A percentile compares a stretch with the other conserved stretches of the same genome.
phyloP scores from a whole-genome alignment of 2,113 vertebrate species.

The Acinonyx jubatus region DNA sequence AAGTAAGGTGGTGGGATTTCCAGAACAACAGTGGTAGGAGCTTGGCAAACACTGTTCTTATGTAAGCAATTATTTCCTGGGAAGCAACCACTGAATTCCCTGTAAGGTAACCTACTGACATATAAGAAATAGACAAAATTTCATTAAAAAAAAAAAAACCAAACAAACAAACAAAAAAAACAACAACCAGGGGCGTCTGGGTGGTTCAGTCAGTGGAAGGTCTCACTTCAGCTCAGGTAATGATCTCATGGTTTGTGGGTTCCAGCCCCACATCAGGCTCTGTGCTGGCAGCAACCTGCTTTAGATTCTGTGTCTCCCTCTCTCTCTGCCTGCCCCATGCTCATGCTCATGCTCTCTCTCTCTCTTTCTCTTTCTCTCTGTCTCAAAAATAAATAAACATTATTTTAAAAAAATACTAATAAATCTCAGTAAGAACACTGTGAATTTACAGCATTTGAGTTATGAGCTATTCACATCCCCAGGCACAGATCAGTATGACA shows the following conservation, averaged over 20 bases:
- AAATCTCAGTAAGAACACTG: background rate
- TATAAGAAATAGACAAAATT: background rate
- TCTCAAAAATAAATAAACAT: background rate
- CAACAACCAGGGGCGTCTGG: too few relatives aligned
- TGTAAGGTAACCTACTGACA: background rate
- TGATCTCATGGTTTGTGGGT: too few relatives aligned
- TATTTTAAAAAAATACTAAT: background rate
- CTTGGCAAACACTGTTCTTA: background rate
- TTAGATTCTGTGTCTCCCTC: too few relatives aligned
- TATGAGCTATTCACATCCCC: background rate
- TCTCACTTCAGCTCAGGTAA: too few relatives aligned
- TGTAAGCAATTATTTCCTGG: background rate
- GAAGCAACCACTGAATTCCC: background rate
- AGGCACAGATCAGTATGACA: background rate
- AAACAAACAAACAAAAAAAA: too few relatives aligned
- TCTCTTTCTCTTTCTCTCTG: too few relatives aligned
- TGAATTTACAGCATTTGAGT: background rate
- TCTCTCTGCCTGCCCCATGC: too few relatives aligned
- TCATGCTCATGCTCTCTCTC: too few relatives aligned
- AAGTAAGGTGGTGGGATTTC: background rate
- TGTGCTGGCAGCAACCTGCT: too few relatives aligned
- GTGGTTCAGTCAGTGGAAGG: too few relatives aligned
- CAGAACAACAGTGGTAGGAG: background rate
- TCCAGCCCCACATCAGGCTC: too few relatives aligned
- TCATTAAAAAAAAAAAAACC: background rate